Percentiles rank a stretch among this genome's conserved stretches.
These are phyloP conservation scores for Leuciscus waleckii DNA, from an alignment of 2,797 vertebrate genomes.

Conservation along the genomic window DNA sequence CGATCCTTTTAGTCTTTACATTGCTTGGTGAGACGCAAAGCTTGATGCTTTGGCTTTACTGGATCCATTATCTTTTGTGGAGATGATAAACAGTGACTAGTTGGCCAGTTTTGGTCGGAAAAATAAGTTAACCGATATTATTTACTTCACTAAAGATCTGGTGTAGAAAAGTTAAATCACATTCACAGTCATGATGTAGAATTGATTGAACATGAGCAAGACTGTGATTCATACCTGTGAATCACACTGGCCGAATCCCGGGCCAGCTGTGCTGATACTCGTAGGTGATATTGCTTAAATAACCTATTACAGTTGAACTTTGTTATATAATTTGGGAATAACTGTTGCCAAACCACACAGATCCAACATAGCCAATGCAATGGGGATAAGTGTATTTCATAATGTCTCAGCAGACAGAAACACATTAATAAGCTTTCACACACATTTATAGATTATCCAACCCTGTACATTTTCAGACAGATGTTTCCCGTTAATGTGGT, in stretches of 20 bases:
- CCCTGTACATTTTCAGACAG: background rate
- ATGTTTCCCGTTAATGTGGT: slow-evolving; percentile 13
- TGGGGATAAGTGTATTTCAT: background rate
- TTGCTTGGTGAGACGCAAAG: background rate
- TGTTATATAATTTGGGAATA: background rate
- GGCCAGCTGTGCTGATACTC: background rate
- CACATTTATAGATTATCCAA: background rate
- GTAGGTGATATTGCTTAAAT: background rate
- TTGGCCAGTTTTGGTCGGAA: background rate
- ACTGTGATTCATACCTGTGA: background rate
- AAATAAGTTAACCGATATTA: background rate
- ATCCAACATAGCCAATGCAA: background rate
- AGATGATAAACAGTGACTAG: background rate
- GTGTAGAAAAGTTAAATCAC: background rate
- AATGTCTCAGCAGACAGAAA: background rate
- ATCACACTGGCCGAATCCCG: background rate
- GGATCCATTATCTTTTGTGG: background rate
- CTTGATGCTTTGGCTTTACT: background rate
- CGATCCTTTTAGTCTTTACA: background rate
- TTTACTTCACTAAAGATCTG: background rate
- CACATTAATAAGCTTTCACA: background rate
- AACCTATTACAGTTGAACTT: background rate
- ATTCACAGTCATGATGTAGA: background rate
- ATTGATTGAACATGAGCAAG: background rate
- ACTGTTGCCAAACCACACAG: background rate